Base-by-base conservation (phyloP, 2,797 vertebrate genomes). In the Catharus ustulatus region DNA sequence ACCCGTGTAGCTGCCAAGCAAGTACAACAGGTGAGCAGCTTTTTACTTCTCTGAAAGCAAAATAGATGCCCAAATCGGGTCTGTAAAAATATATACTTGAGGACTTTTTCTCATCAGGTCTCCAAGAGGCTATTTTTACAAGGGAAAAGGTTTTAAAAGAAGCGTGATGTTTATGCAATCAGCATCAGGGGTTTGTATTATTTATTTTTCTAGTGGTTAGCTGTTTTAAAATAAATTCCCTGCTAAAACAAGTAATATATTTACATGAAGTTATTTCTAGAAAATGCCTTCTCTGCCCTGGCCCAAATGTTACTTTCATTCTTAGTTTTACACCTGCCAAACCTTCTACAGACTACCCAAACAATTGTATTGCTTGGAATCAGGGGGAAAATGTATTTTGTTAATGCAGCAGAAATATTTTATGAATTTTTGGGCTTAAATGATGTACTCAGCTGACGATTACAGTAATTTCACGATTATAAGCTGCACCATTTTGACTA, bases 81-180 rank as follows among this genome's bases (percentile, higher is more conserved):
- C 24, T 62, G 30, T 52, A 24, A 69, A 42, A 17, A 42, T 27
- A 24, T 1, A 42, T 3, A 36, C 5, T 24, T 62, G 11, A 68
- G 32, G 16, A 5, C 6, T 67, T 75, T 46, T 57, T 10, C 15
- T 42, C 24, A 45, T 49, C 15, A 62, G 36, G 54, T 6, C 20
- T 45, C 10, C 13, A 52, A 58, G 34, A 75, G 4, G 38, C 38
- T 38, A 38, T 11, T 63, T 63, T 74, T 63, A 58, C 20, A 29
- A 14, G 6, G 4, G 1, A 38, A 49, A 46, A 59, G 4, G 1
- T 34, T 76, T n/a, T 19, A 2, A 8, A 15, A 46, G 11, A 49
- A 75, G 12, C 13, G 5, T 74, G 21, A 62, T 15, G 0, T 62
- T 66, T 77, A 10, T 29, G 27, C 18, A 81, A 69, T 66, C 26